Base-by-base conservation (phyloP, 1,140 invertebrate species). In the Drosophila tsacasi region DNA sequence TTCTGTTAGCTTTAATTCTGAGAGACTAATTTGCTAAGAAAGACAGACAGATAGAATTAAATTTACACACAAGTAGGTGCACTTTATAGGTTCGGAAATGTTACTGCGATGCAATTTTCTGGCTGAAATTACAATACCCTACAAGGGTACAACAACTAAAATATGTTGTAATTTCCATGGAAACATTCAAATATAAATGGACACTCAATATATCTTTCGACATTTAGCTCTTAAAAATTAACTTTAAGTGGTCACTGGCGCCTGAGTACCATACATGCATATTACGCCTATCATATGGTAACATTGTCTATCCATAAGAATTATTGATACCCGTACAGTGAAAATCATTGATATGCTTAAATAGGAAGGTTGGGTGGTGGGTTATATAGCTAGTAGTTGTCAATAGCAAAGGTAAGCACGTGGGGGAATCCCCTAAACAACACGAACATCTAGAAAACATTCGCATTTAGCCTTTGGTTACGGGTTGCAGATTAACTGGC, bases 391-490 rank as follows among this genome's bases (percentile, higher is more conserved):
- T 15, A 27, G n/a, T n/a, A 40, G 52, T 39, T 30, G 35, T 44
- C 25, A 66, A 55, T 46, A 39, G 25, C 49, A 69, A 49, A 49
- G 30, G 55, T 40, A 81, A 84, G 82, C 57, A 47, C 46, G 27
- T 71, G 32, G 47, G 10, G 35, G 37, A 12, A 44, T 25, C 21
- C 44, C 47, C 49, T 15, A 21, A 21, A 15, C n/a, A 35, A 30
- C 49, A 44, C 12, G 25, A 69, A 74, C 79, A 76, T 87, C 37
- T 58, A 80, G 54, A 44, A 62, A 60, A 73, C 44, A 79, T 75
- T 74, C 8, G 64, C 64, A 67, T 57, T 64, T 71, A 21, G n/a
- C 13, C 23, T 23, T 39, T 50, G 35, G 37, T 40, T 77, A 55
- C 57, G 46, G 37, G 55, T 30, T 57, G 17, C 27, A 9, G 30